These are phyloP conservation scores for Sycon ciliatum DNA, from an alignment of 37 sponge, comb jelly and placozoan genomes.

Conservation along the genomic window DNA sequence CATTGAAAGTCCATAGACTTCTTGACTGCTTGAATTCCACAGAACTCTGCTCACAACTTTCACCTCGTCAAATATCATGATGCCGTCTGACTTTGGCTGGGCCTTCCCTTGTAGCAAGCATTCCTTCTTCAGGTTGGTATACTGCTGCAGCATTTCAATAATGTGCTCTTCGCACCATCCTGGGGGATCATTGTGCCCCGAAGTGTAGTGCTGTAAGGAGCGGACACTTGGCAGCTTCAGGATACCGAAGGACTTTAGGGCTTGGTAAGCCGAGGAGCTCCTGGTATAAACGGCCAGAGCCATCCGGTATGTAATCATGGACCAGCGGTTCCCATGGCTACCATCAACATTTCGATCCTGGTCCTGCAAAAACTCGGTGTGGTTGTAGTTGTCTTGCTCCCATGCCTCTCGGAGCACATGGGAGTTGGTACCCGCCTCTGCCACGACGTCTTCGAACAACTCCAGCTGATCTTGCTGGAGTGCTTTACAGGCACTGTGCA, in stretches of 20 bases:
- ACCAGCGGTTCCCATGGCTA: constrained; percentile 22
- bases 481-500: no score
- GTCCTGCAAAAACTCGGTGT: constrained; percentile 26
- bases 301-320: constrained; percentile 22
- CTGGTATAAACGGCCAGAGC: constrained; percentile 28
- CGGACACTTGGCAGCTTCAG: no score
- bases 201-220: no score
- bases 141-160: no score
- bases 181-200: no score
- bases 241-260: constrained; percentile 19
- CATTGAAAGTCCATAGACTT: not conserved
- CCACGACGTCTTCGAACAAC: not conserved
- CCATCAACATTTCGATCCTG: constrained; percentile 24
- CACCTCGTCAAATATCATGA: constrained; percentile 24
- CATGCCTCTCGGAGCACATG: constrained; percentile 17
- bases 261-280: constrained; percentile 27
- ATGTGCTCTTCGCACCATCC: no score
- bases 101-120: no score
- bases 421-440: not conserved
- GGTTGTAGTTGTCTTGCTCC: constrained; percentile 21
- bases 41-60: no score
- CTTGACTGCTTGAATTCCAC: no score
- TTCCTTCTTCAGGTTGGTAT: no score
- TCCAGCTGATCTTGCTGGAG: constrained; percentile 34
- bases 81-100: constrained; percentile 14